phyloP scores from a whole-genome alignment of 2,888 invertebrate genomes.

The Cotesia congregata region DNA sequence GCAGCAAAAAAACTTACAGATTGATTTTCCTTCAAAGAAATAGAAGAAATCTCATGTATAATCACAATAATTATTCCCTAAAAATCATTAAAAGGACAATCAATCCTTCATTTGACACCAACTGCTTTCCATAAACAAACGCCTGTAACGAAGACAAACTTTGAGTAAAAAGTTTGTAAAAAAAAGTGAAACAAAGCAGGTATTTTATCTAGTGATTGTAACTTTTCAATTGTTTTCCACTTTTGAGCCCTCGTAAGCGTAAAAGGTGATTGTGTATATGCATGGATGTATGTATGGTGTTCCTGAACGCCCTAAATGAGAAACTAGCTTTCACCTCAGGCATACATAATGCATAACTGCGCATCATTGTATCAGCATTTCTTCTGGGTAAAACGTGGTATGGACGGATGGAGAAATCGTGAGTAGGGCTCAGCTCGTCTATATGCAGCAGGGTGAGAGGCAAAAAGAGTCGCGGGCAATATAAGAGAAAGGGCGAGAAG shows the following conservation, averaged over 20 bases:
- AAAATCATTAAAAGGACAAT: no score
- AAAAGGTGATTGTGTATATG: neutral
- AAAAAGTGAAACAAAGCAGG: conserved; percentile 5
- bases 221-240: conserved; percentile 38
- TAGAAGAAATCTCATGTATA: no score
- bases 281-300: neutral
- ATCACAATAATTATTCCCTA: no score
- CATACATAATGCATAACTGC: conserved; percentile 66
- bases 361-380: conserved; percentile 71
- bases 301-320: conserved; percentile 25
- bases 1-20: no score
- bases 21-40: no score
- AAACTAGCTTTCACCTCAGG: conserved; percentile 33
- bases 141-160: no score
- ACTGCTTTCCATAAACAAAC: no score
- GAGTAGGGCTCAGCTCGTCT: conserved; percentile 54
- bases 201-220: conserved; percentile 25
- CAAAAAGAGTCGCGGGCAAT: conserved; percentile 42
- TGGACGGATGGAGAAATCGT: conserved; percentile 52
- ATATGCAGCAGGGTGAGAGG: conserved; percentile 44
- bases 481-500: conserved; percentile 34
- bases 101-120: no score
- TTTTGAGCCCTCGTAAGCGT: neutral
- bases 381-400: conserved; percentile 48
- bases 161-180: conserved; percentile 21